A percentile compares a stretch with the other conserved stretches of the same genome.
Conservation (phyloP, 2,888 invertebrate species). For the Antheraea yamamai region DNA sequence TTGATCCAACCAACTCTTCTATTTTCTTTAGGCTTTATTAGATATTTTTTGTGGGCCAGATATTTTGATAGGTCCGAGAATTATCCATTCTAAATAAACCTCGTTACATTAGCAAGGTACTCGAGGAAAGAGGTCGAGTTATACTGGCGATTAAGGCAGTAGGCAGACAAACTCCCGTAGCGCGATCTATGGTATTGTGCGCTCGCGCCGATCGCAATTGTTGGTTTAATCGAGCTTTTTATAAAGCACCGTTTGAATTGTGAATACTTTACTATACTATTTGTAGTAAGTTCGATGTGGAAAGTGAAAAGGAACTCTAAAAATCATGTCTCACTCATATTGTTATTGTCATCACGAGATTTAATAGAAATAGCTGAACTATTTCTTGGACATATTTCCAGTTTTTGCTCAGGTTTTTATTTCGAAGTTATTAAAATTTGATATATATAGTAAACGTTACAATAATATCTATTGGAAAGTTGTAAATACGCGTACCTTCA, state of each 20-base stretch:
- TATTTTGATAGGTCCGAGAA: constrained; percentile 45
- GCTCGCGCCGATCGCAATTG: constrained; percentile 67
- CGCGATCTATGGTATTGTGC: constrained; percentile 74
- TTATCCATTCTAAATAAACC: constrained; percentile 44
- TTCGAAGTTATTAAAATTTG: not conserved
- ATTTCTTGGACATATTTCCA: not conserved
- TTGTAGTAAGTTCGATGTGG: constrained; percentile 2
- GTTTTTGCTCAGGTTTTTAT: not conserved
- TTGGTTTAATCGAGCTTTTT: constrained; percentile 78
- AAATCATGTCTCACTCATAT: not conserved
- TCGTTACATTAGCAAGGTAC: constrained; percentile 14
- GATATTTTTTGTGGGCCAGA: constrained; percentile 62
- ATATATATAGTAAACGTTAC: not conserved
- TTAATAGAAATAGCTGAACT: not conserved
- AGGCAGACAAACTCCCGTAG: constrained; percentile 63
- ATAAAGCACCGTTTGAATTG: constrained; percentile 61
- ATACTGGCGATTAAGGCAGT: constrained; percentile 41
- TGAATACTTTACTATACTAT: constrained; percentile 41
- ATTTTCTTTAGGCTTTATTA: constrained; percentile 76
- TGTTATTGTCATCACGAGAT: not conserved
- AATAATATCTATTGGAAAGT: not conserved
- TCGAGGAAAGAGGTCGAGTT: constrained; percentile 31
- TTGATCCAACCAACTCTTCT: constrained; percentile 78
- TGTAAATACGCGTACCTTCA: not conserved
- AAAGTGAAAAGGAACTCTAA: constrained; percentile 22